Conservation (phyloP, 1,140 invertebrate genomes). For the Bombus balteatus region DNA sequence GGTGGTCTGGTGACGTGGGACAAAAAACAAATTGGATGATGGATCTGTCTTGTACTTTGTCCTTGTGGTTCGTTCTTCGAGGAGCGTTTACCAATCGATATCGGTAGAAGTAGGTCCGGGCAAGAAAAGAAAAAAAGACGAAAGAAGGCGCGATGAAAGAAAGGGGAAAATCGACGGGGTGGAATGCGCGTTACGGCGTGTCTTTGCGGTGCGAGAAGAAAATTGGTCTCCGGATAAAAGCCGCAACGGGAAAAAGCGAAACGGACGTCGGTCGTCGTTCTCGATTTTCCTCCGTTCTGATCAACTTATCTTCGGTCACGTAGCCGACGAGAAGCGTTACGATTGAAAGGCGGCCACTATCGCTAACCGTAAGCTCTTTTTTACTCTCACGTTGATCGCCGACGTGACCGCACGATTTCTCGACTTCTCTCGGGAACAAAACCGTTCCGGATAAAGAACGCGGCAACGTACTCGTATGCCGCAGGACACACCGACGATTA, state of each 20-base stretch:
- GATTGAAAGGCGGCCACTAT: constrained; percentile 27
- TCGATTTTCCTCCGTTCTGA: not conserved
- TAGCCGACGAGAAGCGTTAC: constrained; percentile 15
- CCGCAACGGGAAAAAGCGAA: not conserved
- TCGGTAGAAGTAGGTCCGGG: not conserved
- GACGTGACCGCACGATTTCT: constrained; percentile 24
- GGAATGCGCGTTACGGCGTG: not conserved
- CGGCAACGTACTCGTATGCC: not conserved
- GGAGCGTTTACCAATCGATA: not conserved
- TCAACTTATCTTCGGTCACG: constrained; percentile 41
- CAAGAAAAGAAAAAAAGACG: not conserved
- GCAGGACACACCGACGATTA: not conserved
- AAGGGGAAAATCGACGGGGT: not conserved
- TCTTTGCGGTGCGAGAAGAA: not conserved
- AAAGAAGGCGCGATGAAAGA: not conserved
- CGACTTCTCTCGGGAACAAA: not conserved
- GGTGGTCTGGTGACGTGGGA: no score
- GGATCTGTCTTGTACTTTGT: not conserved
- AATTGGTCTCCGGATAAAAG: constrained; percentile 28
- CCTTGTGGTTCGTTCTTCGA: not conserved
- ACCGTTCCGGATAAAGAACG: not conserved
- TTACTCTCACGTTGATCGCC: constrained; percentile 1
- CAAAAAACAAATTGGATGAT: not conserved
- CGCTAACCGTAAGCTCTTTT: constrained; percentile 38
- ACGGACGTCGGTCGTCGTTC: not conserved